Conservation (phyloP, 2,113 vertebrate genomes). For the Callipepla squamata region DNA sequence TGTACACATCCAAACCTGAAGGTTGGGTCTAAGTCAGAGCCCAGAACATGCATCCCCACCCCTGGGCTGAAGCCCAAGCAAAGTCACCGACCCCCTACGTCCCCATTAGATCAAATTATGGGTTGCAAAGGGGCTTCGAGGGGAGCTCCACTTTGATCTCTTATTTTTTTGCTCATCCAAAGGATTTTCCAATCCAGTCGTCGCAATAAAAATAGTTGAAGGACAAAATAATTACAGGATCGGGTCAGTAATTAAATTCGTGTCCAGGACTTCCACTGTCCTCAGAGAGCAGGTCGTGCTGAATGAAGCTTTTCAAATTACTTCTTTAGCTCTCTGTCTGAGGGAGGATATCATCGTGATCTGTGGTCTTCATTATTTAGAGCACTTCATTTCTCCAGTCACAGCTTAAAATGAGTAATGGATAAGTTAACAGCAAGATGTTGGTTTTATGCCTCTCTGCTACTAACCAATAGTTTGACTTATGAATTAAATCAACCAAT, state of each 20-base stretch:
- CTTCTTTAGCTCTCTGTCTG: background rate
- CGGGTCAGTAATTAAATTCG: background rate
- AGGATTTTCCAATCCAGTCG: constrained; percentile 39
- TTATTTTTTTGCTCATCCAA: background rate
- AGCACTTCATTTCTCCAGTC: background rate
- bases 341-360: background rate
- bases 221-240: constrained; percentile 2
- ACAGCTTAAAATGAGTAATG: background rate
- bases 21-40: background rate
- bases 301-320: background rate
- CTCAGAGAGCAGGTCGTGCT: background rate
- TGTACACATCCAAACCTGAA: background rate
- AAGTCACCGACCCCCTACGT: background rate
- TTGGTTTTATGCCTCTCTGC: background rate
- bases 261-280: background rate
- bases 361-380: background rate
- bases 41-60: background rate
- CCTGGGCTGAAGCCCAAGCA: background rate
- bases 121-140: background rate
- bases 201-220: background rate
- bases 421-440: background rate
- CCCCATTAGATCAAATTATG: background rate
- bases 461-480: background rate
- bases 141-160: background rate
- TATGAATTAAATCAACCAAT: background rate